These are phyloP conservation scores for Nothocercus nigrocapillus DNA, from an alignment of 2,113 vertebrate genomes.

Conservation along the genomic window DNA sequence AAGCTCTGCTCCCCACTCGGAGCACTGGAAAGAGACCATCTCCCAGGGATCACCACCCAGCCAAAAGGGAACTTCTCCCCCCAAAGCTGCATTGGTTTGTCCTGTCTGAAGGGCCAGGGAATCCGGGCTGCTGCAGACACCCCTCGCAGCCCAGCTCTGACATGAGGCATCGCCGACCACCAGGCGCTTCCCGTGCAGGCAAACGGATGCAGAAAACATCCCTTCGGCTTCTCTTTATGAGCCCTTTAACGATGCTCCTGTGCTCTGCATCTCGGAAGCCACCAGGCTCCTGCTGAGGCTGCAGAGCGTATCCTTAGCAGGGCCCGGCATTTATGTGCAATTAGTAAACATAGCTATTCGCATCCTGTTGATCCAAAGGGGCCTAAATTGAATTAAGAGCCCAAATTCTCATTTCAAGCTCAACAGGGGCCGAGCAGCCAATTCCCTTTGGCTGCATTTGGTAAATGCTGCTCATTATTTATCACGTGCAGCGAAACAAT, in stretches of 20 bases:
- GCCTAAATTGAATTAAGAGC: not conserved
- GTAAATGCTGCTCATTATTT: not conserved
- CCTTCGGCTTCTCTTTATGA: fast-evolving
- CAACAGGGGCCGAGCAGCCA: not conserved
- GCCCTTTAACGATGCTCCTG: not conserved
- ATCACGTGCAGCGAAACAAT: fast-evolving
- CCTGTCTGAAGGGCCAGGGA: fast-evolving
- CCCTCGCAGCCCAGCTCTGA: not conserved
- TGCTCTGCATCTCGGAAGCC: not conserved
- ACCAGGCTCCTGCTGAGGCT: not conserved
- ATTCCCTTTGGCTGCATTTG: not conserved
- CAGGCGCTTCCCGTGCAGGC: not conserved
- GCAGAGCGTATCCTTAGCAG: fast-evolving
- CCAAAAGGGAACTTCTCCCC: not conserved
- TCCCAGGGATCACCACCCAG: not conserved
- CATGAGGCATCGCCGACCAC: fast-evolving
- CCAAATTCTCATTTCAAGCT: not conserved
- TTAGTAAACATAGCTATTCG: fast-evolving
- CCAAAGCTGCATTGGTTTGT: fast-evolving
- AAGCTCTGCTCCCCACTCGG: not conserved
- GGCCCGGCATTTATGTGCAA: too few relatives aligned
- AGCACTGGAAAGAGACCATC: not conserved
- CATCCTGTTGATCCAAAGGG: not conserved
- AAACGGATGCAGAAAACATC: not conserved
- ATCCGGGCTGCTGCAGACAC: fast-evolving